Evolutionary conservation across 2,888 invertebrate species (phyloP).

Genomic region (Nomada fucata): DNA sequence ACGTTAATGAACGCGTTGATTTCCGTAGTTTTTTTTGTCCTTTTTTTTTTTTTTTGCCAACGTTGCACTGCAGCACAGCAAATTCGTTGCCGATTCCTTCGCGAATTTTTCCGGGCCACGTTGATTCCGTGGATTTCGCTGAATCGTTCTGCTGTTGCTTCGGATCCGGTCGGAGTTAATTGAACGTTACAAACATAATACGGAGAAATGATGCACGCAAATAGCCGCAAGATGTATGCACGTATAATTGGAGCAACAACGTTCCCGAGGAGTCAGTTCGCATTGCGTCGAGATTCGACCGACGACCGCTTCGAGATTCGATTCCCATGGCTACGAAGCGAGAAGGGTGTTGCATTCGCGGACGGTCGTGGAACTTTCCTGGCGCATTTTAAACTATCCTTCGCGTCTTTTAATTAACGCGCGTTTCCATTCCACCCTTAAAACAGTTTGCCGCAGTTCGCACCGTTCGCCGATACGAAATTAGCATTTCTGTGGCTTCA

Average conservation of each 20-base stretch:
- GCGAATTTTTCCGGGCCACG: neutral
- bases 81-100: neutral
- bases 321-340: constrained; percentile 2
- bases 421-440: neutral
- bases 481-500: neutral
- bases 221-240: constrained; percentile 40
- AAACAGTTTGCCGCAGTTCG: constrained; percentile 28
- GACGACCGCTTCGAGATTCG: constrained; percentile 20
- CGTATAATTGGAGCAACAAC: neutral
- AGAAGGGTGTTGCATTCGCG: neutral
- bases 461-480: neutral
- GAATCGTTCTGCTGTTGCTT: neutral
- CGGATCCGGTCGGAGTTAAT: constrained; percentile 26
- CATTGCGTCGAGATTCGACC: constrained; percentile 2
- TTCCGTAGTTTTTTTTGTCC: neutral
- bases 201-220: constrained; percentile 35
- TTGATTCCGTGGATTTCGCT: neutral
- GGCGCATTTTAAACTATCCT: constrained; percentile 34
- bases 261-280: neutral
- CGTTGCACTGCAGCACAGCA: neutral
- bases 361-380: constrained; percentile 11
- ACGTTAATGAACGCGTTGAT: constrained; percentile 12
- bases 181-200: constrained; percentile 2
- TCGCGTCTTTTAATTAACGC: constrained; percentile 33
- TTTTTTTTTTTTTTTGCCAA: neutral